A percentile compares a stretch with the other conserved stretches of the same genome.
Conservation (phyloP, 2,113 vertebrate species). For the Irena cyanogastra region DNA sequence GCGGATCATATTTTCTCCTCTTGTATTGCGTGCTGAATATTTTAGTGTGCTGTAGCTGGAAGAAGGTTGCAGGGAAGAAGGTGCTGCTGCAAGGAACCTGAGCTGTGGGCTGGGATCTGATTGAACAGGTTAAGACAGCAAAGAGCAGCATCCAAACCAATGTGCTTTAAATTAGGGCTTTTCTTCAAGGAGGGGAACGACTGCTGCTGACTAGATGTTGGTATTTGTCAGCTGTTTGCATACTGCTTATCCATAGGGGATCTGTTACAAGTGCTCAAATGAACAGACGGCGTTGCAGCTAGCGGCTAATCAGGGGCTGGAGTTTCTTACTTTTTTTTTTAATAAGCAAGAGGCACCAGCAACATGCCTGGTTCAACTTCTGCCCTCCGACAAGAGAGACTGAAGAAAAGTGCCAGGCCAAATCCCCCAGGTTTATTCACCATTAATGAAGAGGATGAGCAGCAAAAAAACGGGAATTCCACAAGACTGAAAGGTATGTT, state of each 20-base stretch:
- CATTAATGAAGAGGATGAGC: constrained; percentile 95
- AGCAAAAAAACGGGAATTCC: constrained; percentile 76
- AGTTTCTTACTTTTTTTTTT: constrained; percentile 50
- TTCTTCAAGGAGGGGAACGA: constrained; percentile 54
- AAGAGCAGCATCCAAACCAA: constrained; percentile 29
- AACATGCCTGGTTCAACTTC: constrained; percentile 71
- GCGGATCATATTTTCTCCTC: constrained; percentile 74
- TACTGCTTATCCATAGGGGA: constrained; percentile 56
- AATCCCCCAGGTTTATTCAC: constrained; percentile 85
- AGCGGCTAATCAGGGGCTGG: constrained; percentile 65
- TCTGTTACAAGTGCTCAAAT: constrained; percentile 73
- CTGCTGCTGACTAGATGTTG: constrained; percentile 64
- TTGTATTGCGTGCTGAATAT: constrained; percentile 76
- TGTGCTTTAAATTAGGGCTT: constrained; percentile 62
- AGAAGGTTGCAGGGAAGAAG: constrained; percentile 16
- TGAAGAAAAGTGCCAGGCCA: constrained; percentile 81
- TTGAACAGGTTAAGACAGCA: constrained; percentile 45
- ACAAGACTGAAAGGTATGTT: constrained; percentile 80
- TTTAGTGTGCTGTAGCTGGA: constrained; percentile 66
- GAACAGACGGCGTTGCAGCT: constrained; percentile 68
- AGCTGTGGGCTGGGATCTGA: constrained; percentile 35
- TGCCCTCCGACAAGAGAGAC: constrained; percentile 73
- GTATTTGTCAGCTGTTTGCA: constrained; percentile 74
- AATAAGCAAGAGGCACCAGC: constrained; percentile 59
- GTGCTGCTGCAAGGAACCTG: constrained; percentile 37